These are phyloP conservation scores for Streblospio benedicti DNA, from an alignment of 1,140 invertebrate species.

Conservation along the genomic window DNA sequence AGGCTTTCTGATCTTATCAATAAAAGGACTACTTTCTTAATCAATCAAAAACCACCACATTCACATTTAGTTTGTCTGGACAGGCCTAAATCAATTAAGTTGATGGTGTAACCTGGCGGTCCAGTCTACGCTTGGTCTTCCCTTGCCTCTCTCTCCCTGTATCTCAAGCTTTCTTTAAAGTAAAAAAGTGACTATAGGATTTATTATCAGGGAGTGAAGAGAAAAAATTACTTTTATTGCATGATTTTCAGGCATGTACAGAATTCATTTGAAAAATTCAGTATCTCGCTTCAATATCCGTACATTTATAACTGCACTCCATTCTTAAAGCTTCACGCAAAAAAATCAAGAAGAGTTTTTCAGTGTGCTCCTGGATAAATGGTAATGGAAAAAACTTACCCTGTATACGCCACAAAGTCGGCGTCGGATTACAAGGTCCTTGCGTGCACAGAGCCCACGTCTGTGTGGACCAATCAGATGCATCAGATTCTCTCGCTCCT, in stretches of 20 bases:
- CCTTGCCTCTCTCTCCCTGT: too few species aligned
- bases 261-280: not conserved
- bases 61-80: too few species aligned
- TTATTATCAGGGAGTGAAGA: not conserved
- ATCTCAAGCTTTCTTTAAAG: too few species aligned
- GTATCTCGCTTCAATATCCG: not conserved
- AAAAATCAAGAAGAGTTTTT: not conserved
- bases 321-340: not conserved
- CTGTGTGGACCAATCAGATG: constrained; percentile 36
- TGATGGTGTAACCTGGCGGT: too few species aligned
- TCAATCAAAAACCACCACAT: not conserved
- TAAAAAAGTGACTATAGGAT: too few species aligned
- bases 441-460: constrained; percentile 39
- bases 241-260: not conserved
- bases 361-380: not conserved
- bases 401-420: constrained; percentile 41
- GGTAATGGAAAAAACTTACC: constrained; percentile 19
- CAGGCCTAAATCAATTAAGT: too few species aligned
- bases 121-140: too few species aligned
- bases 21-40: not conserved
- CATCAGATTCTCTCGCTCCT: constrained; percentile 29
- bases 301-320: not conserved
- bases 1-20: not conserved
- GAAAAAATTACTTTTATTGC: not conserved
- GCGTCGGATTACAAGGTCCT: constrained; percentile 39